Conservation (phyloP, 2,113 vertebrate genomes). For the Corvus cornix region DNA sequence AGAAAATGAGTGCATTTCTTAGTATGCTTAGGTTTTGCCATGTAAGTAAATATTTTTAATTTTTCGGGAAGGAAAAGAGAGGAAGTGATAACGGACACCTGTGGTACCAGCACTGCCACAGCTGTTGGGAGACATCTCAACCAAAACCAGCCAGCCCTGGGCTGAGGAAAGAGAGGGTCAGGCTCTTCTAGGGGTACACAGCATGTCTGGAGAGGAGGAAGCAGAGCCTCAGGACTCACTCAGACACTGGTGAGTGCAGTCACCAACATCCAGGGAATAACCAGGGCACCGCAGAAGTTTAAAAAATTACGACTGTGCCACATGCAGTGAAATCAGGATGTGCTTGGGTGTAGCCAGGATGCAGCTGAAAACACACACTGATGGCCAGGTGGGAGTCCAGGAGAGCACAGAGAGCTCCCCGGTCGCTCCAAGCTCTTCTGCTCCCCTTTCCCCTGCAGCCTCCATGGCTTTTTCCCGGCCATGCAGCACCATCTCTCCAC, state of each 20-base stretch:
- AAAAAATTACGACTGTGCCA: not conserved
- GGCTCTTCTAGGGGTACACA: not conserved
- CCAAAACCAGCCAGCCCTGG: not conserved
- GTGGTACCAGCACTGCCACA: not conserved
- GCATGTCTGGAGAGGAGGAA: not conserved
- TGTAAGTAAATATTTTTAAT: not conserved
- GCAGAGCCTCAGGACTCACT: not conserved
- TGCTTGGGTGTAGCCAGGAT: not conserved
- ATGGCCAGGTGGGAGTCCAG: fast-evolving
- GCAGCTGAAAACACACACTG: not conserved
- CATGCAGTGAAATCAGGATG: fast-evolving
- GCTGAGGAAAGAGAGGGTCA: not conserved
- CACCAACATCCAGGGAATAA: not conserved
- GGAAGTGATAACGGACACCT: not conserved
- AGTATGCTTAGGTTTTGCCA: not conserved
- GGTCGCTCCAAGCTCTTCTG: not conserved
- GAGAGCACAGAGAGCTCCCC: not conserved
- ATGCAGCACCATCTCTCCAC: not conserved
- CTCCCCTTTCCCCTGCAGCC: not conserved
- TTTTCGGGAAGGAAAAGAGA: not conserved
- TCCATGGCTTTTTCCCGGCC: not conserved
- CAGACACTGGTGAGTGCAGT: not conserved
- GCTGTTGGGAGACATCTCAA: not conserved
- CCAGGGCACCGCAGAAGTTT: not conserved
- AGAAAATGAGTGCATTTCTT: not conserved